Evolutionary conservation across 2,797 vertebrate genomes (phyloP), one percentile per base, ranked within the genome.

Genomic region (Acanthurus leucopareius): DNA sequence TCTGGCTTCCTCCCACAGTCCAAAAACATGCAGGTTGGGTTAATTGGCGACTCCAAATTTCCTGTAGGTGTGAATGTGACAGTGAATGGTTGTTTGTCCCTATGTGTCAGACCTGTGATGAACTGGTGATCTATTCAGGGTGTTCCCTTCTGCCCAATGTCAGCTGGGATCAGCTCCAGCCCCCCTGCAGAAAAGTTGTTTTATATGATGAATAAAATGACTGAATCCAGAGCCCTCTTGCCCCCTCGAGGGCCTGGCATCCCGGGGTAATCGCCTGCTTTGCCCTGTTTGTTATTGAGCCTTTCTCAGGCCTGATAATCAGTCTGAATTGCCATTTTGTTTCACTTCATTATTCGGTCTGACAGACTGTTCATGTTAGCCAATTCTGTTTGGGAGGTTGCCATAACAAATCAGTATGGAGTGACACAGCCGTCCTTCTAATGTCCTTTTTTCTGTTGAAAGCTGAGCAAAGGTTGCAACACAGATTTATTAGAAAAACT

Each of bases 321-420:
- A 28, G 51, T 68, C 49, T 20, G 35, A 62, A 69, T 17, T 40
- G 35, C 32, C 54, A 10, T 57, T 57, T 57, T 35, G 16, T 40
- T 40, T 49, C 25, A 45, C 65, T 61, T 56, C 11, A 62, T 69
- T 38, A 47, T 53, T 48, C 65, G 47, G 65, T 22, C 52, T 58
- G 52, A 70, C 45, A 57, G 11, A 28, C 32, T 69, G 35, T 63
- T 52, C 22, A 58, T 63, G 64, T 35, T 64, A 22, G 59, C 59
- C 67, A 70, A 32, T 40, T 64, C 13, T 64, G 22, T 54, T 47
- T 65, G 56, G 56, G 20, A 57, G 19, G 32, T 38, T 59, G 38
- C 59, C 60, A 56, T 32, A 48, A 59, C 19, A 53, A 60, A 68
- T 68, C 51, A 42, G 42, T 7, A n/a, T 35, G 5, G 32, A 48